Conservation (phyloP, 2,113 vertebrate species). For the Aix galericulata region DNA sequence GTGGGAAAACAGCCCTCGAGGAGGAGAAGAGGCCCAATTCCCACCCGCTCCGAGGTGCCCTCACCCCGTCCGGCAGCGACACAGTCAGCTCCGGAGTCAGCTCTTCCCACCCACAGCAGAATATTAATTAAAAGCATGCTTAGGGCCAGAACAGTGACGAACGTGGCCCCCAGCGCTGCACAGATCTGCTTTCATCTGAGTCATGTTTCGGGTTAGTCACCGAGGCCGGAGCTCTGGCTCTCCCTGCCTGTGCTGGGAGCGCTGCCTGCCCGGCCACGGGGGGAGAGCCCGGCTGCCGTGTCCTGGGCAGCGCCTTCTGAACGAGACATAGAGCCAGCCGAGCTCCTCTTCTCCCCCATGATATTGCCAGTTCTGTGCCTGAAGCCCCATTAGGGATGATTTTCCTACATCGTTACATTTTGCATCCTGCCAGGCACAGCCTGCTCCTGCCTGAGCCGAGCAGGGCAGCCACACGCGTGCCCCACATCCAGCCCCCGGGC, state of each 20-base stretch:
- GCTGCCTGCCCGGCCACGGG: accelerated
- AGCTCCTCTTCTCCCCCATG: background rate
- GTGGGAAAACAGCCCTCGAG: background rate
- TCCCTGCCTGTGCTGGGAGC: background rate
- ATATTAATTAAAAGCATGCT: conserved; percentile 55
- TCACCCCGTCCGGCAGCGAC: background rate
- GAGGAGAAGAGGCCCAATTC: background rate
- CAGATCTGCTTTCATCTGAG: background rate
- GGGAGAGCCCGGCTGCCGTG: accelerated
- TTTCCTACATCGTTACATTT: background rate
- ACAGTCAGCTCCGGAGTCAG: background rate
- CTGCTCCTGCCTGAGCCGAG: accelerated
- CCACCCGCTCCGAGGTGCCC: background rate
- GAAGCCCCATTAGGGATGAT: background rate
- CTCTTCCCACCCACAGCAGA: conserved; percentile 14
- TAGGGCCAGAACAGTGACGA: background rate
- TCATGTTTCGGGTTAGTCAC: background rate
- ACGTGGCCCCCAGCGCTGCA: background rate
- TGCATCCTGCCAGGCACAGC: background rate
- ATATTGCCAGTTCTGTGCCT: background rate
- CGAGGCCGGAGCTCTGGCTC: background rate
- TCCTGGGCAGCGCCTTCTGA: background rate
- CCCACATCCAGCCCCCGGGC: background rate
- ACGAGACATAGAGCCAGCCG: background rate
- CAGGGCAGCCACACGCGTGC: accelerated